Evolutionary conservation across 2,797 vertebrate species (phyloP), one percentile per base, ranked within the genome.

Genomic region (Lepus oiostolus): DNA sequence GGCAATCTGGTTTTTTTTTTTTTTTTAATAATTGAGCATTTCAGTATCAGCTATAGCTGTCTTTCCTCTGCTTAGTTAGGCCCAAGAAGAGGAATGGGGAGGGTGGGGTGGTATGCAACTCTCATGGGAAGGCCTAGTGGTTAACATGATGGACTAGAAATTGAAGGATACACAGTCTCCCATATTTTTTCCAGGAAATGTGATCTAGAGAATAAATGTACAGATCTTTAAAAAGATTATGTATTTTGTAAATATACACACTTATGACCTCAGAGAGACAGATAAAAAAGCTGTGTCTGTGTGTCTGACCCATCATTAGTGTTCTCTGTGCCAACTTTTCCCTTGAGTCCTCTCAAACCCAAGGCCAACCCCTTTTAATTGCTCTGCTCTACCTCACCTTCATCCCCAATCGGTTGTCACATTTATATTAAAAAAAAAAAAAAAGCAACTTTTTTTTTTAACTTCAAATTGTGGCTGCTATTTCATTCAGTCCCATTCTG

Each of bases 321-420:
- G 1, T 54, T 87, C 42, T 47, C 42, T 47, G 42, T 47, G 42
- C 42, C 42, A 47, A 47, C 42, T 19, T 91, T 94, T 82, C 21
- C 42, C n/a, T 72, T 91, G 65, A 76, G 10, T 65, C 2, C 95
- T 10, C 2, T 26, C 54, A 58, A 58, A 58, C 19, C 17, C 74
- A 84, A 90, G 58, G 83, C 24, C 47, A 84, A 84, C 22, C 50
- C 72, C 28, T 87, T 84, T 70, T 58, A 93, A 94, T 83, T 94
- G 32, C 28, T 84, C 24, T 74, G 4, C 9, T 84, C 7, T n/a
- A 52, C 21, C n/a, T 54, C 13, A 2, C 28, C 2, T 82, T 63
- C 11, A 60, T 54, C 30, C 13, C 17, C 26, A 30, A 42, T 89
- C 19, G 93, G 12, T 30, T 62, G 8, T 82, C 68, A 65, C 28